Evolutionary conservation across 2,797 vertebrate species (phyloP).

Genomic region (Semaprochilodus insignis): DNA sequence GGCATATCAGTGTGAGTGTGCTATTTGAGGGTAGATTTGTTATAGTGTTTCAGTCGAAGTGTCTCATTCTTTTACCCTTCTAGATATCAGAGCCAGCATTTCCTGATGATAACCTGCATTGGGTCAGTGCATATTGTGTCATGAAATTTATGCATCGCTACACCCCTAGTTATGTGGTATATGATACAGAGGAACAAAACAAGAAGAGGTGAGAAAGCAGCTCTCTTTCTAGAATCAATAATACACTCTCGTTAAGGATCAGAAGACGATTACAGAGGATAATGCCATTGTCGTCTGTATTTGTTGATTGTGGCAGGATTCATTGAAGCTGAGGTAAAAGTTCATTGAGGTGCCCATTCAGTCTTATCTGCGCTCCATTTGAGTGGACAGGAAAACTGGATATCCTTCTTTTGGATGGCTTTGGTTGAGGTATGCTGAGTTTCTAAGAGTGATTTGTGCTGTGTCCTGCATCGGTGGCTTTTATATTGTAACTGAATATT

Average conservation of each 20-base stretch:
- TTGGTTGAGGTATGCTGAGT: slow-evolving; percentile 5
- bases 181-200: not conserved
- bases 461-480: not conserved
- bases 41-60: not conserved
- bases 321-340: slow-evolving; percentile 26
- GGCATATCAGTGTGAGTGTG: not conserved
- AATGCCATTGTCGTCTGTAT: slow-evolving; percentile 26
- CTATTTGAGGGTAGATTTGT: not conserved
- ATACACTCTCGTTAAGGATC: not conserved
- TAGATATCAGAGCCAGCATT: not conserved
- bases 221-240: not conserved
- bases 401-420: slow-evolving; percentile 20
- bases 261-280: slow-evolving; percentile 3
- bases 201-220: not conserved
- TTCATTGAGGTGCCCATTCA: not conserved
- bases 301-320: slow-evolving; percentile 10
- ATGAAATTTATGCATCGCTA: not conserved
- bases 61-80: not conserved
- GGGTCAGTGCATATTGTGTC: not conserved
- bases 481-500: slow-evolving; percentile 32
- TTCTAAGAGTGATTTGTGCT: slow-evolving; percentile 25
- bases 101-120: not conserved
- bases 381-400: slow-evolving; percentile 5
- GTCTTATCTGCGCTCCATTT: slow-evolving; percentile 15
- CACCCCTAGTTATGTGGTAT: not conserved